Conservation (phyloP, 2,888 invertebrate genomes). For the Phyllotreta striolata region DNA sequence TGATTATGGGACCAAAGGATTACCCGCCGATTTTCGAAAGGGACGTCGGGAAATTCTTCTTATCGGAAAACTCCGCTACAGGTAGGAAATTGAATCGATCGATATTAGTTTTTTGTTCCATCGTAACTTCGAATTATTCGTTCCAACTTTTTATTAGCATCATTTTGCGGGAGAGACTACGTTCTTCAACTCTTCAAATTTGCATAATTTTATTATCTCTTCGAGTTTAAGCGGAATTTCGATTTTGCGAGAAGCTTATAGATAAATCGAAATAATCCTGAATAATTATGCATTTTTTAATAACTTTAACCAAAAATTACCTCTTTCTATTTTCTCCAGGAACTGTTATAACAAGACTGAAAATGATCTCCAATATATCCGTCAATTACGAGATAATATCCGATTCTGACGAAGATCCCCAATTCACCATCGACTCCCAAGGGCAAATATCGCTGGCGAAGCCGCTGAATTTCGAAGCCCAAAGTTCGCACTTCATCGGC, state of each 20-base stretch:
- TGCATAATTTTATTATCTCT: too few species aligned
- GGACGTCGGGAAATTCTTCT: conserved; percentile 78
- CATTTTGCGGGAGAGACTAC: too few species aligned
- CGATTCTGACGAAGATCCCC: conserved; percentile 66
- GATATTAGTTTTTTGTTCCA: not conserved
- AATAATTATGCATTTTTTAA: too few species aligned
- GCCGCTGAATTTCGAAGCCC: conserved; percentile 78
- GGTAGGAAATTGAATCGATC: conserved; percentile 56
- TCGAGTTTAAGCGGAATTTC: too few species aligned
- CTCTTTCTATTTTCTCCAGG: conserved; percentile 56
- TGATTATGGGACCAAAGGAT: conserved; percentile 76
- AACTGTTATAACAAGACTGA: conserved; percentile 73
- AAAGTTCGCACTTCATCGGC: conserved; percentile 75
- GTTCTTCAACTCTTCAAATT: too few species aligned
- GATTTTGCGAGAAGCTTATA: too few species aligned
- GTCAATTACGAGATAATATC: conserved; percentile 72
- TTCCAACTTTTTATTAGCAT: too few species aligned
- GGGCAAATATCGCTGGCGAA: conserved; percentile 80
- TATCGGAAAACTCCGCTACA: conserved; percentile 78
- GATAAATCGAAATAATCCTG: too few species aligned
- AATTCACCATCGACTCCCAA: conserved; percentile 75
- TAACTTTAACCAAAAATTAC: not conserved
- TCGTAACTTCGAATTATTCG: too few species aligned
- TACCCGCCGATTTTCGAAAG: conserved; percentile 78
- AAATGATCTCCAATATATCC: conserved; percentile 70